Evolutionary conservation across 2,888 invertebrate species (phyloP), one percentile per base, ranked within the genome.

Genomic region (Atethmia centrago): DNA sequence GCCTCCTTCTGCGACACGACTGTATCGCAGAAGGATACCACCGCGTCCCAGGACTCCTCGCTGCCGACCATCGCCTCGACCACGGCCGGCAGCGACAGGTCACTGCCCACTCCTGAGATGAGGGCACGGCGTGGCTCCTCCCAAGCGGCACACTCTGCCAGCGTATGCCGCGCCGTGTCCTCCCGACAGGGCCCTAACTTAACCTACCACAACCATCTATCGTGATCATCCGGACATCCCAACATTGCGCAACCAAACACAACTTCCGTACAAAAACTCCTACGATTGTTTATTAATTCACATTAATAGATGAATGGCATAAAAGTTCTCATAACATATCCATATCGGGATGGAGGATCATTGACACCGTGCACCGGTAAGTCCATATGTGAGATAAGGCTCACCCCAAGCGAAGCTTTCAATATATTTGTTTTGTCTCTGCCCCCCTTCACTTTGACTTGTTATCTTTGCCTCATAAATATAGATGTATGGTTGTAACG

Each of bases 311-410:
- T 78, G 66, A 74, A 75, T 72, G 69, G 66, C 61, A 79, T 82
- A 75, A 53, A 71, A 69, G 51, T 72, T 71, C 75, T 75, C 64
- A 63, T 71, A 72, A 73, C 58, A 63, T 70, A 80, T 62, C 72
- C 77, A 74, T 79, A 79, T 87, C 87, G 88, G 89, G 80, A 91
- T 89, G 89, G 88, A 83, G 88, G 91, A 88, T 87, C 93, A 86
- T 92, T 93, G 93, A 93, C 93, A 92, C 85, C 87, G 84, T 90
- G 93, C 92, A 91, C 85, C 88, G 84, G 74, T 87, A 88, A 89
- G 88, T 90, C 91, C 90, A 91, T 87, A 83, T 85, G 86, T 36
- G 80, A 90, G 91, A 93, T 92, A 92, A 92, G 83, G 85, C 74
- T 84, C 86, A 85, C 88, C 88, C 90, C 87, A 87, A 82, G 81